phyloP scores from a whole-genome alignment of 2,888 invertebrate species.

The Unio delphinus region DNA sequence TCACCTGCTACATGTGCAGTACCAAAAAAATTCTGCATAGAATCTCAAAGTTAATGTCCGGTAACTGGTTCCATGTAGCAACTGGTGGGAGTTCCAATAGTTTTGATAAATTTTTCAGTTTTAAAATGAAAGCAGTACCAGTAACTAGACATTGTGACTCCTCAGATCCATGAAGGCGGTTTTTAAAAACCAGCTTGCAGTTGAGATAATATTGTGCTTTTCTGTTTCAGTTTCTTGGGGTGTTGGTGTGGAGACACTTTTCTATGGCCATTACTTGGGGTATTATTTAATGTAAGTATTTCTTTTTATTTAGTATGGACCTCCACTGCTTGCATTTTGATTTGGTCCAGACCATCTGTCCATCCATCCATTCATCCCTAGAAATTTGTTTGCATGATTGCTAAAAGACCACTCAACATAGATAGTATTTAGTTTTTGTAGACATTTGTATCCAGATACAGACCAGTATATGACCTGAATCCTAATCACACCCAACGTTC shows the following conservation, averaged over 20 bases:
- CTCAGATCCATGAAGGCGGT: not conserved
- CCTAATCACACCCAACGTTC: too few relatives aligned
- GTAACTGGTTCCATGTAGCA: too few relatives aligned
- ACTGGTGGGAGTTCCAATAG: too few relatives aligned
- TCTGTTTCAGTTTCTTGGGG: slow-evolving; percentile 47
- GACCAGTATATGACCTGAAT: too few relatives aligned
- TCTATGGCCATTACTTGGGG: slow-evolving; percentile 45
- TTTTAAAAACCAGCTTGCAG: not conserved
- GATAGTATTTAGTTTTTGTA: too few relatives aligned
- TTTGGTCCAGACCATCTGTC: not conserved
- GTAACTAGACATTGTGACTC: not conserved
- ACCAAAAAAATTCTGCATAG: too few relatives aligned
- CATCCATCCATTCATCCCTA: not conserved
- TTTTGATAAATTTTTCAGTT: too few relatives aligned
- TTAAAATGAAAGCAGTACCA: not conserved
- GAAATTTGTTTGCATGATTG: not conserved
- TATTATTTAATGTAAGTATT: slow-evolving; percentile 50
- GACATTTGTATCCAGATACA: too few relatives aligned
- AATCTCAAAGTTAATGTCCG: too few relatives aligned
- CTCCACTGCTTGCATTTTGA: not conserved
- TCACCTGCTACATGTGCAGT: too few relatives aligned
- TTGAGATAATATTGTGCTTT: slow-evolving; percentile 1
- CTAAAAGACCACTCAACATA: too few relatives aligned
- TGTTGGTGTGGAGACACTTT: slow-evolving; percentile 43
- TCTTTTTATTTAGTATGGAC: not conserved